Percentiles rank a stretch among this genome's conserved stretches.
Conservation (phyloP, 2,797 vertebrate species). For the Urocyon cinereoargenteus region DNA sequence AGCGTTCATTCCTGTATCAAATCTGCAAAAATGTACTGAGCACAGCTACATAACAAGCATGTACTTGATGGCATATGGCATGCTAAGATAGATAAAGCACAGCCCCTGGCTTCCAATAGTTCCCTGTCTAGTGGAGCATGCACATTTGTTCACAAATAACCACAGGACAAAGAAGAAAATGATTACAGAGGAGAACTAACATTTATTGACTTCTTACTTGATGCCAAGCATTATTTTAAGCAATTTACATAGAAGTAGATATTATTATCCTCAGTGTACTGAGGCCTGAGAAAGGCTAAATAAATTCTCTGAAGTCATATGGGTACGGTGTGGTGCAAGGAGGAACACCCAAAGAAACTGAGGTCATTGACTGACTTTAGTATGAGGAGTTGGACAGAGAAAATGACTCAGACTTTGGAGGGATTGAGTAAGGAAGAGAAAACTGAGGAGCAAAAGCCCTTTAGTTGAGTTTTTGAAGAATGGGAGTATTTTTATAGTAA, state of each 20-base stretch:
- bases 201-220: not conserved
- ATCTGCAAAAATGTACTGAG: conserved; percentile 45
- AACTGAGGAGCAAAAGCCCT: not conserved
- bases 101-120: not conserved
- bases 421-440: not conserved
- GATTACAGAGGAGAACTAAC: not conserved
- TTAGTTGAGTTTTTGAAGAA: not conserved
- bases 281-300: not conserved
- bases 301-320: not conserved
- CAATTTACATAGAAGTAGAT: conserved; percentile 18
- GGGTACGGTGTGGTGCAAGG: not conserved
- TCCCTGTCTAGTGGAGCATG: not conserved
- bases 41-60: conserved; percentile 2
- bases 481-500: not conserved
- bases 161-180: conserved; percentile 50
- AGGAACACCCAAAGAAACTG: not conserved
- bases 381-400: not conserved
- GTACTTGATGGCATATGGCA: not conserved
- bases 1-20: not conserved
- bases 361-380: not conserved
- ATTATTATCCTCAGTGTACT: not conserved
- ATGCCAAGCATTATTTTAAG: conserved; percentile 21
- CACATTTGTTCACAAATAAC: conserved; percentile 36
- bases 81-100: not conserved
- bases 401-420: not conserved